Percentiles rank a stretch among this genome's conserved stretches.
Conservation (phyloP, 2,888 invertebrate species). For the Leuctra nigra region DNA sequence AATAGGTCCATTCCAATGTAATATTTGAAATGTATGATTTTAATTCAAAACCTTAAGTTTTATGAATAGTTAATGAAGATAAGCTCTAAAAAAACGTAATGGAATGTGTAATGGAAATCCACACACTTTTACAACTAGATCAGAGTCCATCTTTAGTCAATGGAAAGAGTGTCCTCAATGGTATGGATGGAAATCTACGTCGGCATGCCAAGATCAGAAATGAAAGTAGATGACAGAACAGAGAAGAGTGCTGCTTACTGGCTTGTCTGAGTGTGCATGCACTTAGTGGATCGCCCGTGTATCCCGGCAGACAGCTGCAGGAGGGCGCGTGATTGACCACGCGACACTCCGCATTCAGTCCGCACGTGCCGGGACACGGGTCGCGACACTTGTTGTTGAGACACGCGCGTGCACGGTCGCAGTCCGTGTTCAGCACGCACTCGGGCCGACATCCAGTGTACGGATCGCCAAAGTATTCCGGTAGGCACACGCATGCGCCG, state of each 20-base stretch:
- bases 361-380: slow-evolving; percentile 35
- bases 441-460: slow-evolving; percentile 37
- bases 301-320: slow-evolving; percentile 28
- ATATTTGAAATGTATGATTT: too few relatives aligned
- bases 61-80: too few relatives aligned
- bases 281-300: slow-evolving; percentile 34
- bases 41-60: too few relatives aligned
- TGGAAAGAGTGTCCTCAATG: background rate
- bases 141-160: background rate
- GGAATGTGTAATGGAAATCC: too few relatives aligned
- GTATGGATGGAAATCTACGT: too few relatives aligned
- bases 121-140: too few relatives aligned
- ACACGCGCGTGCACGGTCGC: slow-evolving; percentile 35
- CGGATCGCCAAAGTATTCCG: slow-evolving; percentile 36
- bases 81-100: too few relatives aligned
- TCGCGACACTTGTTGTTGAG: slow-evolving; percentile 34
- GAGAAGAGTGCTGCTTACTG: slow-evolving; percentile 24
- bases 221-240: slow-evolving; percentile 10
- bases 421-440: slow-evolving; percentile 37
- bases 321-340: slow-evolving; percentile 37
- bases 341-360: slow-evolving; percentile 36
- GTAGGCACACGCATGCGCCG: slow-evolving; percentile 34
- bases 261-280: slow-evolving; percentile 32
- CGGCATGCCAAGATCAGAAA: too few relatives aligned
- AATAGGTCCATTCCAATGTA: too few relatives aligned